phyloP scores from a whole-genome alignment of 2,113 vertebrate species.

The Saguinus imperator region DNA sequence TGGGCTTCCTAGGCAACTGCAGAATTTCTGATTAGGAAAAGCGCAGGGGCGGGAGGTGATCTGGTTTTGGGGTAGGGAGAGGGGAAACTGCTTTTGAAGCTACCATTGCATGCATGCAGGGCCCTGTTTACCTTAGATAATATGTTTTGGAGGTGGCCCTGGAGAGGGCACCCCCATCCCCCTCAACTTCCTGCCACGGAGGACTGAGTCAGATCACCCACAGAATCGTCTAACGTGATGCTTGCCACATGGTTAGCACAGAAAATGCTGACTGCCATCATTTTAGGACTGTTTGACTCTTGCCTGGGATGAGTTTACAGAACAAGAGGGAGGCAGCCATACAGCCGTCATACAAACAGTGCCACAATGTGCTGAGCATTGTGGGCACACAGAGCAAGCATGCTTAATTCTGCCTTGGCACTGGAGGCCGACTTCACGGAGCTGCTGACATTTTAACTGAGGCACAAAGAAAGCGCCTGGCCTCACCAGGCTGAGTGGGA shows the following conservation, averaged over 20 bases:
- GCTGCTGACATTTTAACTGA: background rate
- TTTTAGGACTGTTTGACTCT: background rate
- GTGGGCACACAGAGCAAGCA: background rate
- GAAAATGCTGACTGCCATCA: background rate
- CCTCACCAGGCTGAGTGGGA: background rate
- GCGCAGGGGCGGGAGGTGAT: accelerated
- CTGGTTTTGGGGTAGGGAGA: background rate
- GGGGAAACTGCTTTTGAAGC: background rate
- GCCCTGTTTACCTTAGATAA: background rate
- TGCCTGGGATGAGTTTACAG: background rate
- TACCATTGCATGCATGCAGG: accelerated
- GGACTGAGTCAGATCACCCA: background rate
- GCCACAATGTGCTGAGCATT: accelerated
- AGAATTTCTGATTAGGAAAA: background rate
- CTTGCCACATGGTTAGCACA: background rate
- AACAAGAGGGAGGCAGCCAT: accelerated
- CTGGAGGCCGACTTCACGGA: background rate
- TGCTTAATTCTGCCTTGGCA: background rate
- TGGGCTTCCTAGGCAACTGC: background rate
- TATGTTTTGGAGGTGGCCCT: background rate
- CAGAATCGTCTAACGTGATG: background rate
- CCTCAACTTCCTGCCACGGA: background rate
- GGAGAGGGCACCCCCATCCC: background rate
- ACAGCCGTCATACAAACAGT: background rate
- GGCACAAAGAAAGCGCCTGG: background rate